Base-by-base conservation (phyloP, 2,113 vertebrate genomes). In the Hippocampus guttulatus region DNA sequence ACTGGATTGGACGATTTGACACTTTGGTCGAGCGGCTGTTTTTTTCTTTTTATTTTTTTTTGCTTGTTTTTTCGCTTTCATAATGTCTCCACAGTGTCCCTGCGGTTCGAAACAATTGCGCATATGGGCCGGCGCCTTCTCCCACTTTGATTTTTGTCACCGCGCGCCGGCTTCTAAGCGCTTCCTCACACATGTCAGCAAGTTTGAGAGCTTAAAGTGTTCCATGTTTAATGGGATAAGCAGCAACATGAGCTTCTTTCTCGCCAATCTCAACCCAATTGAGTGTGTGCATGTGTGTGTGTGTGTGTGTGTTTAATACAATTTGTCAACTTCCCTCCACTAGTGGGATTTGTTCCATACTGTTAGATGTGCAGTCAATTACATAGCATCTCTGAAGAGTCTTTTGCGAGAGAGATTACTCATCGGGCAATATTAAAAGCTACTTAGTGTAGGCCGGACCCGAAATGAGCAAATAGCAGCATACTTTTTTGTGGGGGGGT, bases 311-410 rank as follows among this genome's bases (percentile, higher is more conserved):
- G 43, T 30, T 30, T 91, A 92, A 92, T 92, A 92, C 91, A 93
- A 93, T 93, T 93, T 92, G 91, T 90, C 86, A 89, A 90, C 89
- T 92, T 45, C 87, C 91, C 88, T 91, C 83, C 83, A 90, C 91
- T 89, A 88, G 88, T 90, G 90, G 92, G 91, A 93, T 93, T 93
- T 93, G 92, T 93, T 93, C 92, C 92, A 91, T 93, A 92, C 91
- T 92, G 90, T 93, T 93, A 92, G 91, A 93, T 90, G 91, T 89
- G 88, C 91, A 92, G 91, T 93, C 91, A 93, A 93, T 93, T 93
- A 93, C 92, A 92, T 82, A 86, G 85, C 88, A 92, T 92, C 89
- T 92, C 89, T 80, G 85, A 92, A 91, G 90, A 91, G 90, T 88
- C 88, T 92, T 92, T 92, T 89, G 87, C 89, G 86, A 88, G 87